These are phyloP conservation scores for Dysmachus trigonus DNA, from an alignment of 2,888 invertebrate genomes.

Conservation along the genomic window DNA sequence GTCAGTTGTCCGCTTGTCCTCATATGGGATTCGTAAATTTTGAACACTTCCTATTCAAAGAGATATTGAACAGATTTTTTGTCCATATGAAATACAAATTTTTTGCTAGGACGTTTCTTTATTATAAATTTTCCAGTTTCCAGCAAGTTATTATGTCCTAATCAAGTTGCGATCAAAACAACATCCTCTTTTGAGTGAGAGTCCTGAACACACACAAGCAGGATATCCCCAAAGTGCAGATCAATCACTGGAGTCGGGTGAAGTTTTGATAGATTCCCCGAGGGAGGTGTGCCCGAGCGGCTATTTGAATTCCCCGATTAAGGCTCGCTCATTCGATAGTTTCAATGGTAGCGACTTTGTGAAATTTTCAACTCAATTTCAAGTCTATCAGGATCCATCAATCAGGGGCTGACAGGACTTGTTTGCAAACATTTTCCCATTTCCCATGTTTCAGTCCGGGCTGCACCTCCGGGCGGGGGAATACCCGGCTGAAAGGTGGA, in stretches of 20 bases:
- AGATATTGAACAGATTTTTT: no score
- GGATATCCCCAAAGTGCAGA: neutral
- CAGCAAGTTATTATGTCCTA: neutral
- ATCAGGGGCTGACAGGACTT: slow-evolving; percentile 28
- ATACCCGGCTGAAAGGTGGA: slow-evolving; percentile 19
- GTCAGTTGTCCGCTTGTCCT: no score
- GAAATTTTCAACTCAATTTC: slow-evolving; percentile 29
- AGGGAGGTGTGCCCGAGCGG: neutral
- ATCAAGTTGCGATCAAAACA: neutral
- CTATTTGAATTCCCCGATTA: slow-evolving; percentile 4
- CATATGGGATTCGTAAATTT: no score
- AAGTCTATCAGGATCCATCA: slow-evolving; percentile 23
- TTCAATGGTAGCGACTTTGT: neutral
- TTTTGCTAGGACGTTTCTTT: no score
- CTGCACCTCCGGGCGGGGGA: neutral
- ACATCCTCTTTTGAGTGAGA: neutral
- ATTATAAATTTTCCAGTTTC: neutral
- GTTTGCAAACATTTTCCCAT: slow-evolving; percentile 37
- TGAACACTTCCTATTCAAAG: no score
- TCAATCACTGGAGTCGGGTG: neutral
- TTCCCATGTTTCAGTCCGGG: slow-evolving; percentile 3
- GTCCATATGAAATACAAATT: no score
- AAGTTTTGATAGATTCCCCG: slow-evolving; percentile 9
- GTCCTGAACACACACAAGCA: neutral
- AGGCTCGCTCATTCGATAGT: neutral